phyloP scores from a whole-genome alignment of 2,888 invertebrate genomes.

The Diadromus collaris region DNA sequence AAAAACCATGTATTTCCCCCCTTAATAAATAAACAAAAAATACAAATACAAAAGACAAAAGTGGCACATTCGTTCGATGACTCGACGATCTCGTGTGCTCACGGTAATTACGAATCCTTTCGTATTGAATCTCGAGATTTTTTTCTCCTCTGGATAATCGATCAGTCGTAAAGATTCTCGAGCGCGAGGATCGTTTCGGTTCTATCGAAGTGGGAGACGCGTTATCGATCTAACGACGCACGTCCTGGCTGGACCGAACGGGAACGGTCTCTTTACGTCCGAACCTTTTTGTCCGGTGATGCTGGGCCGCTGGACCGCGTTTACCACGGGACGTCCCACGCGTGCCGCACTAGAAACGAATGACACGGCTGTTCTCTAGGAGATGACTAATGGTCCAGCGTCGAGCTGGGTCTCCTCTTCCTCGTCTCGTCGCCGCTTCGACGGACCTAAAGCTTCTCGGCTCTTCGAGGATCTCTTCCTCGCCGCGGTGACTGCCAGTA shows the following conservation, averaged over 20 bases:
- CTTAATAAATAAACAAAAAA: too few species aligned
- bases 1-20: too few species aligned
- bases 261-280: neutral
- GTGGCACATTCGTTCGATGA: neutral
- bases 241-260: conserved; percentile 1
- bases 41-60: too few species aligned
- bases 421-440: neutral
- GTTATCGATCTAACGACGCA: conserved; percentile 38
- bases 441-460: conserved; percentile 7
- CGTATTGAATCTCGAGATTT: neutral
- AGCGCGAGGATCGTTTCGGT: neutral
- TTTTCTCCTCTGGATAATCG: conserved; percentile 2
- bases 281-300: too few species aligned
- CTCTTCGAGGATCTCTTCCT: conserved; percentile 30
- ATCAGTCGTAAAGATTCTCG: conserved; percentile 27
- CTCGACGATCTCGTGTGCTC: conserved; percentile 7
- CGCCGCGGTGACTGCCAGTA: conserved; percentile 17
- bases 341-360: conserved; percentile 62
- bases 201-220: conserved; percentile 14
- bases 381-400: conserved; percentile 70
- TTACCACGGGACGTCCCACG: conserved; percentile 32
- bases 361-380: conserved; percentile 71
- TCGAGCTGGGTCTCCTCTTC: conserved; percentile 24
- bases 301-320: too few species aligned
- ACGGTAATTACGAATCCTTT: conserved; percentile 18